phyloP scores from a whole-genome alignment of 1,140 invertebrate genomes.

The Mactra quadrangularis region DNA sequence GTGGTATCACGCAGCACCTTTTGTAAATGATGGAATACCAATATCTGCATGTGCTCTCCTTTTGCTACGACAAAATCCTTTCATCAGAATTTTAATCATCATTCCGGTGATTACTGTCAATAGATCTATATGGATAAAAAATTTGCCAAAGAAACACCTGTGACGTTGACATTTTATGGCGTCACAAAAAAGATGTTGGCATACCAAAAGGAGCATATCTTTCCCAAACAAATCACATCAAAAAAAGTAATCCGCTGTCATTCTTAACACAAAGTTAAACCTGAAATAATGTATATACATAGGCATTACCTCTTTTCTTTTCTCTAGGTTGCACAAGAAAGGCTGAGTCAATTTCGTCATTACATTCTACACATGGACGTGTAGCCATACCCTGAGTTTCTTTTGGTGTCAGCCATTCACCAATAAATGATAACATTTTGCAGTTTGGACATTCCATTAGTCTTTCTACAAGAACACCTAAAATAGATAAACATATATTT shows the following conservation, averaged over 20 bases:
- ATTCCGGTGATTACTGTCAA: no score
- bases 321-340: slow-evolving; percentile 75
- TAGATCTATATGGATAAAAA: no score
- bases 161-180: no score
- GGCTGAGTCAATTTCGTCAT: slow-evolving; percentile 68
- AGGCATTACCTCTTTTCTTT: slow-evolving; percentile 70
- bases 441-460: slow-evolving; percentile 75
- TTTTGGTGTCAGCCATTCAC: slow-evolving; percentile 79
- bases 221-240: not conserved
- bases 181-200: not conserved
- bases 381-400: slow-evolving; percentile 70
- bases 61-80: no score
- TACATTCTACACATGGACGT: slow-evolving; percentile 67
- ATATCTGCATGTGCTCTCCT: no score
- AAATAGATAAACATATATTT: not conserved
- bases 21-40: no score
- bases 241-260: not conserved
- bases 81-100: no score
- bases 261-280: not conserved
- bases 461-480: slow-evolving; percentile 73
- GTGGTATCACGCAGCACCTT: no score
- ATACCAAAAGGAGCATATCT: not conserved
- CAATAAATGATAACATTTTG: slow-evolving; percentile 68
- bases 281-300: no score
- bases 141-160: not conserved